Evolutionary conservation across 2,888 invertebrate species (phyloP).

Genomic region (Cacoxenus indagator): DNA sequence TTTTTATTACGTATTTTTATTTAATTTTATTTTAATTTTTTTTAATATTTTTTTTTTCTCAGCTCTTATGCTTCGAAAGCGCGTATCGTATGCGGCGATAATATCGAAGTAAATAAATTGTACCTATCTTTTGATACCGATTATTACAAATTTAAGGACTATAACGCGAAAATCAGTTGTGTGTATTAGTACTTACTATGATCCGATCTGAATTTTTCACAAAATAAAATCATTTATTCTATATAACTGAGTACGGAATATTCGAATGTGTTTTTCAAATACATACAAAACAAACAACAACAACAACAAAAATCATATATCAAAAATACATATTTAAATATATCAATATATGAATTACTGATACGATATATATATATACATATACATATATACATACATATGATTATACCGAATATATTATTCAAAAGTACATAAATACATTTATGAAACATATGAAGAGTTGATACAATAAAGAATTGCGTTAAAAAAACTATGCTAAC

Average conservation of each 20-base stretch:
- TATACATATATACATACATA: slow-evolving; percentile 41
- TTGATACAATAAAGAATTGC: slow-evolving; percentile 55
- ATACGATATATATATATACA: slow-evolving; percentile 41
- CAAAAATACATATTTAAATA: slow-evolving; percentile 37
- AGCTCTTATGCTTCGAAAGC: background rate
- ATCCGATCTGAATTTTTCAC: slow-evolving; percentile 3
- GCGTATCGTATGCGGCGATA: background rate
- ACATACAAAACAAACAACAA: background rate
- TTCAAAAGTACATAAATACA: slow-evolving; percentile 33
- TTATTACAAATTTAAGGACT: slow-evolving; percentile 66
- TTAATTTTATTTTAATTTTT: background rate
- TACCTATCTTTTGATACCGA: slow-evolving; percentile 65
- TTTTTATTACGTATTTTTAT: background rate
- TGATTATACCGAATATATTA: slow-evolving; percentile 40
- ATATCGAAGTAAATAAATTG: slow-evolving; percentile 50
- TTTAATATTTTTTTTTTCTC: background rate
- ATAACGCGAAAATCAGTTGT: slow-evolving; percentile 39
- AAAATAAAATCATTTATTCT: background rate
- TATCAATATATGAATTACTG: slow-evolving; percentile 44
- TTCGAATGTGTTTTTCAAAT: background rate
- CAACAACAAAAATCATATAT: slow-evolving; percentile 27
- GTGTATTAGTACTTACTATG: background rate
- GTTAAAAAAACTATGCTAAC: slow-evolving; percentile 32
- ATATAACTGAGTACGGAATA: background rate
- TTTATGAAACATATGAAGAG: slow-evolving; percentile 55